Evolutionary conservation across 2,113 vertebrate genomes (phyloP), one percentile per base, ranked within the genome.

Genomic region (Lonchura striata): DNA sequence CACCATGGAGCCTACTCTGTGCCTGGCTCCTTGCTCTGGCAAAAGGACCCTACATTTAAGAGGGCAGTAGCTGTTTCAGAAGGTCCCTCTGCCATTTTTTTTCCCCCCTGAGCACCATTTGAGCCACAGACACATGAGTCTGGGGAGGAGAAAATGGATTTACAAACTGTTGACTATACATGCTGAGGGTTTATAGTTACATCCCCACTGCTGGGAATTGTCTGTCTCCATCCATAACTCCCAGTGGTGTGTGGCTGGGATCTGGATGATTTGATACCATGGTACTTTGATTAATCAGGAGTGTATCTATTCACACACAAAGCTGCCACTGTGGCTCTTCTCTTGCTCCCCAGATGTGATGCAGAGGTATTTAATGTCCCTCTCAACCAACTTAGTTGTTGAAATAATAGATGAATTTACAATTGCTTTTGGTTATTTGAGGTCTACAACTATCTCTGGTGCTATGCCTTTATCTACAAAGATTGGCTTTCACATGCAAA

Each of bases 81-180:
- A 61, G 22, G 7, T 9, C 2, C 12, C 10, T 49, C 52, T 91
- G 42, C 6, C 21, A 6, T 37, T 10, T 10, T 74, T 10, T 74
- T 85, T 61, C 41, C 7, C 4, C 35, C 15, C 44, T 37, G 41
- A 89, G 11, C 7, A 31, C 28, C 63, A 54, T 54, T 53, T 80
- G 35, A 65, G 33, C 49, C 33, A 14, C 0, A 0, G 23, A 39
- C 12, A 28, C 2, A 2, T 1, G 31, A 88, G 5, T 59, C 12
- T 82, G 10, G 53, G 33, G 33, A 13, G 18, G 70, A 71, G 53
- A 68, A 72, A 76, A 63, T 0, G 4, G 23, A 18, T 66, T 74
- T 75, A 7, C 33, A 75, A 42, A 53, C 19, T 46, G 25, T 33
- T 90, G 69, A 15, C 60, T 30, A 25, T 9, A 11, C 11, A 25